phyloP scores from a whole-genome alignment of 2,113 vertebrate species.

The Oncorhynchus mykiss region DNA sequence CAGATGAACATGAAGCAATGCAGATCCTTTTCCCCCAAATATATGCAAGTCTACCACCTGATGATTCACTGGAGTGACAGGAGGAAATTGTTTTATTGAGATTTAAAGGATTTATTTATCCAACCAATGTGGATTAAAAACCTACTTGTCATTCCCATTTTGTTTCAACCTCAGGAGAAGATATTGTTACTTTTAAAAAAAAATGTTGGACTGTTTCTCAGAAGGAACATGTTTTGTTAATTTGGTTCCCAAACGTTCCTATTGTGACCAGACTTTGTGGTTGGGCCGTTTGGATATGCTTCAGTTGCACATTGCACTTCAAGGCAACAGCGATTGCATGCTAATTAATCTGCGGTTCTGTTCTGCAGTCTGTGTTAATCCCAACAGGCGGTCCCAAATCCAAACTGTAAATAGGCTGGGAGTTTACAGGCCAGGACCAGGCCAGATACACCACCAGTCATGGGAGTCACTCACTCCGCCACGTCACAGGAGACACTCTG shows the following conservation, averaged over 20 bases:
- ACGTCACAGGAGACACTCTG: too few species aligned
- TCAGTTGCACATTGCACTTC: slow-evolving; percentile 51
- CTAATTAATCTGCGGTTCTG: slow-evolving; percentile 58
- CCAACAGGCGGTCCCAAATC: slow-evolving; percentile 54
- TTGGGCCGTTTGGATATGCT: slow-evolving; percentile 50
- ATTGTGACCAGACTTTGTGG: slow-evolving; percentile 54
- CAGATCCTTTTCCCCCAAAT: too few species aligned
- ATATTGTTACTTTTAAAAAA: too few species aligned
- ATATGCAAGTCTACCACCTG: too few species aligned
- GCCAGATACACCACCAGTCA: slow-evolving; percentile 35
- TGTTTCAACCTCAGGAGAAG: slow-evolving; percentile 9
- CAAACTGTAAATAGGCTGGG: slow-evolving; percentile 65
- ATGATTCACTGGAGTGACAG: too few species aligned
- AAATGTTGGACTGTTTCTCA: slow-evolving; percentile 25
- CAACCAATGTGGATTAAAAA: neutral
- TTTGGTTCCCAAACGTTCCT: slow-evolving; percentile 48
- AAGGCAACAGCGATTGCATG: slow-evolving; percentile 56
- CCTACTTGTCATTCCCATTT: slow-evolving; percentile 16
- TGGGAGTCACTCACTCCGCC: slow-evolving; percentile 19
- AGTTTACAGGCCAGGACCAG: slow-evolving; percentile 28
- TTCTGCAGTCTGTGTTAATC: slow-evolving; percentile 62
- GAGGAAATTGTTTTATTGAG: too few species aligned
- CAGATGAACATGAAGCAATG: too few species aligned
- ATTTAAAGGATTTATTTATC: neutral
- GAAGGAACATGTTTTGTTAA: slow-evolving; percentile 34